Evolutionary conservation across 2,888 invertebrate genomes (phyloP).

Genomic region (Merodon equestris): DNA sequence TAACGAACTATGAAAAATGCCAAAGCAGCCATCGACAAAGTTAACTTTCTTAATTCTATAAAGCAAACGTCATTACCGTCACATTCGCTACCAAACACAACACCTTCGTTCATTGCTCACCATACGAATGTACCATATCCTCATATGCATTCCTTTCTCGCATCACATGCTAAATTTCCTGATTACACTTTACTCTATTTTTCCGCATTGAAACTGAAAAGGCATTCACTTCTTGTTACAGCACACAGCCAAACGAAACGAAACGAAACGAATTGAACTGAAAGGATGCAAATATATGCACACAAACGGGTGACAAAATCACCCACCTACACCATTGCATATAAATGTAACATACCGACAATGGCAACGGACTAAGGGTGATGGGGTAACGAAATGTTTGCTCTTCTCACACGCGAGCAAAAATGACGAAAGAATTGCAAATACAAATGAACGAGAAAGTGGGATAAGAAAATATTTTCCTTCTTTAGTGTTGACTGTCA

Average conservation of each 20-base stretch:
- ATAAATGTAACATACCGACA: too few species aligned
- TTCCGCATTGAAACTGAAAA: too few species aligned
- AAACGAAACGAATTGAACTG: slow-evolving; percentile 72
- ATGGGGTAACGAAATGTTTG: slow-evolving; percentile 65
- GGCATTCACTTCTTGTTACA: too few species aligned
- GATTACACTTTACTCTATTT: slow-evolving; percentile 45
- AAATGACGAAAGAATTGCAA: slow-evolving; percentile 55
- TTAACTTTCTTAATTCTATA: slow-evolving; percentile 62
- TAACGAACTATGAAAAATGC: slow-evolving; percentile 61
- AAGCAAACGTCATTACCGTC: slow-evolving; percentile 58
- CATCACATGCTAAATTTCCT: slow-evolving; percentile 53
- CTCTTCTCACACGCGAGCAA: slow-evolving; percentile 42
- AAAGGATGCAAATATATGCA: slow-evolving; percentile 74
- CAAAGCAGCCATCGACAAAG: slow-evolving; percentile 34
- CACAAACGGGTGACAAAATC: slow-evolving; percentile 43
- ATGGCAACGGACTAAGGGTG: slow-evolving; percentile 4
- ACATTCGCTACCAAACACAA: background rate
- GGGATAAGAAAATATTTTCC: slow-evolving; percentile 56
- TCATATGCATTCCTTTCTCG: slow-evolving; percentile 36
- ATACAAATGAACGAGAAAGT: slow-evolving; percentile 38
- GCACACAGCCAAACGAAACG: too few species aligned
- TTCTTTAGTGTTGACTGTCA: slow-evolving; percentile 56
- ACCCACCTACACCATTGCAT: too few species aligned
- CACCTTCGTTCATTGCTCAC: too few species aligned
- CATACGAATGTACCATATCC: slow-evolving; percentile 21